A percentile compares a stretch with the other conserved stretches of the same genome.
Evolutionary conservation across 2,113 vertebrate genomes (phyloP).

Genomic region (Pomatostomus ruficeps): DNA sequence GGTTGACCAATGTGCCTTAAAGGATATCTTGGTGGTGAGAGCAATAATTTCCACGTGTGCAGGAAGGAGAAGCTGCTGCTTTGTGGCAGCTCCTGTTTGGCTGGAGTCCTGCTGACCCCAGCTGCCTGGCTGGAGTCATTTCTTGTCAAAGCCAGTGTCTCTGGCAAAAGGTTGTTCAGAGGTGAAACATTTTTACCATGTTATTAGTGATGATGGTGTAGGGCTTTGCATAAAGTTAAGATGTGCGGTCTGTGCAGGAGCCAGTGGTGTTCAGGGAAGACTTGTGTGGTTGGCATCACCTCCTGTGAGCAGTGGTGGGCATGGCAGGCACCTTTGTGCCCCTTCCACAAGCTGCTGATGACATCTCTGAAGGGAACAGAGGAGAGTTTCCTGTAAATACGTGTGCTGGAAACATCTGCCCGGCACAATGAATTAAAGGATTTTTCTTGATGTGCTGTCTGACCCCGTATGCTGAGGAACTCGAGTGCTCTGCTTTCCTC

Average conservation of each 20-base stretch:
- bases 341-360: not conserved
- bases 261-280: not conserved
- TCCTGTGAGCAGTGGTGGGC: not conserved
- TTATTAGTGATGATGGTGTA: not conserved
- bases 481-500: not conserved
- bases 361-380: not conserved
- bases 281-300: accelerated
- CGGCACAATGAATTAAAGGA: not conserved
- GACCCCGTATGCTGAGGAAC: not conserved
- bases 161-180: not conserved
- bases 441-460: constrained; percentile 30
- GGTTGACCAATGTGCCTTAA: not conserved
- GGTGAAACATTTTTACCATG: not conserved
- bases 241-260: not conserved
- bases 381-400: constrained; percentile 6
- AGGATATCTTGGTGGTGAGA: not conserved
- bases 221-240: not conserved
- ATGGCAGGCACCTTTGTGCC: not conserved
- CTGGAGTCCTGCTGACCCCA: not conserved
- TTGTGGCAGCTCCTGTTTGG: not conserved
- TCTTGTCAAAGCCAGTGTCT: not conserved
- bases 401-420: constrained; percentile 42
- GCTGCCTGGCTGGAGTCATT: not conserved
- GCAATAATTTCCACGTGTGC: not conserved
- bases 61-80: not conserved